Percentiles rank a stretch among this genome's conserved stretches.
These are phyloP conservation scores for Muricea muricata DNA, from an alignment of 92 coral and sea anemone species.

Conservation along the genomic window DNA sequence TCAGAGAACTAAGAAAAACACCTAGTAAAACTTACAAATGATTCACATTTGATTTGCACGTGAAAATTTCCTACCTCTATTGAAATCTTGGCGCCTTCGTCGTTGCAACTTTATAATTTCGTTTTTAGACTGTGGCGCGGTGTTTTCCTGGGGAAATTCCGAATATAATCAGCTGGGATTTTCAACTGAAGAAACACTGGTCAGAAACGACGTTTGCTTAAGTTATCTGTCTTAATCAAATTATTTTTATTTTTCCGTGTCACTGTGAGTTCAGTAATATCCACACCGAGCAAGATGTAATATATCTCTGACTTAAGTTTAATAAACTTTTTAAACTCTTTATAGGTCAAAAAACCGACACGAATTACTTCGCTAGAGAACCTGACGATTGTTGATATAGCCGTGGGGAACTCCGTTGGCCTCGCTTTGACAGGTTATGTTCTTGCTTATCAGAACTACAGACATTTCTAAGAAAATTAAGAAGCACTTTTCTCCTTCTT, in stretches of 20 bases:
- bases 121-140: conserved; percentile 75
- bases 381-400: conserved; percentile 68
- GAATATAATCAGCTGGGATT: conserved; percentile 83
- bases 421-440: conserved; percentile 78
- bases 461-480: too few species aligned
- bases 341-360: conserved; percentile 70
- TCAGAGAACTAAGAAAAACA: too few species aligned
- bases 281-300: too few species aligned
- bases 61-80: too few species aligned
- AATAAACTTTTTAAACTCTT: background rate
- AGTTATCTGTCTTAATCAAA: background rate
- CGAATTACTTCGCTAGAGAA: conserved; percentile 59
- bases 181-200: conserved; percentile 74
- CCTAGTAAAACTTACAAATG: too few species aligned
- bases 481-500: background rate
- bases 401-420: conserved; percentile 78
- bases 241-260: too few species aligned
- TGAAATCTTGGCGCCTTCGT: too few species aligned
- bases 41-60: too few species aligned
- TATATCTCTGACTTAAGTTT: too few species aligned
- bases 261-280: too few species aligned
- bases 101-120: too few species aligned
- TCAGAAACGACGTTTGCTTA: background rate
- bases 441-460: too few species aligned
- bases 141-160: conserved; percentile 93